Percentiles rank a stretch among this genome's conserved stretches.
Conservation (phyloP, 2,113 vertebrate genomes). For the Syngnathus scovelli region DNA sequence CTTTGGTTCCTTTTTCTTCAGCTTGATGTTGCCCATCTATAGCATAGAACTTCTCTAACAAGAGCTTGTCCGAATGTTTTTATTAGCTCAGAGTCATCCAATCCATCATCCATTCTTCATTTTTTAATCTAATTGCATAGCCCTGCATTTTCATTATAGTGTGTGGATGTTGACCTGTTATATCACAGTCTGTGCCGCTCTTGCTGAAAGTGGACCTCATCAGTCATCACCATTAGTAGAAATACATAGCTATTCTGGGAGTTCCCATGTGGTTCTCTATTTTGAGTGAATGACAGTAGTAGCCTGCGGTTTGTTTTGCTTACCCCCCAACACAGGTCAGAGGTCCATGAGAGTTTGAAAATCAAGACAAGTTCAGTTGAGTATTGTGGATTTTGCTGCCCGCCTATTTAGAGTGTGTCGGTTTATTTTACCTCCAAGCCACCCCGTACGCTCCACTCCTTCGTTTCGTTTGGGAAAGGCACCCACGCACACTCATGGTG, state of each 20-base stretch:
- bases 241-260: slow-evolving; percentile 50
- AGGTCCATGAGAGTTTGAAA: slow-evolving; percentile 58
- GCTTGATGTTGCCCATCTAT: background rate
- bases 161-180: slow-evolving; percentile 11
- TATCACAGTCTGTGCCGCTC: slow-evolving; percentile 12
- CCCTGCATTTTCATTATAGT: background rate
- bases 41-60: slow-evolving; percentile 4
- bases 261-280: slow-evolving; percentile 51
- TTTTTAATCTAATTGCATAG: background rate
- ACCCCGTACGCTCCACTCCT: slow-evolving; percentile 33
- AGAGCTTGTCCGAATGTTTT: slow-evolving; percentile 7
- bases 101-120: slow-evolving; percentile 37
- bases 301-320: slow-evolving; percentile 59
- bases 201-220: slow-evolving; percentile 49
- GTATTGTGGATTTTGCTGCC: slow-evolving; percentile 30
- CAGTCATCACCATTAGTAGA: slow-evolving; percentile 40
- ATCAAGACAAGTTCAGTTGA: slow-evolving; percentile 33
- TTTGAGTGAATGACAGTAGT: slow-evolving; percentile 55
- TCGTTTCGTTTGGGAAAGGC: slow-evolving; percentile 42
- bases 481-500: slow-evolving; percentile 25
- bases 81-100: slow-evolving; percentile 25
- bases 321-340: slow-evolving; percentile 47
- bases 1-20: background rate
- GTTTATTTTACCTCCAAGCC: slow-evolving; percentile 54
- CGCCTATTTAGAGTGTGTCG: slow-evolving; percentile 28